Evolutionary conservation across 2,888 invertebrate genomes (phyloP).

Genomic region (Digitonthophagus gazella): DNA sequence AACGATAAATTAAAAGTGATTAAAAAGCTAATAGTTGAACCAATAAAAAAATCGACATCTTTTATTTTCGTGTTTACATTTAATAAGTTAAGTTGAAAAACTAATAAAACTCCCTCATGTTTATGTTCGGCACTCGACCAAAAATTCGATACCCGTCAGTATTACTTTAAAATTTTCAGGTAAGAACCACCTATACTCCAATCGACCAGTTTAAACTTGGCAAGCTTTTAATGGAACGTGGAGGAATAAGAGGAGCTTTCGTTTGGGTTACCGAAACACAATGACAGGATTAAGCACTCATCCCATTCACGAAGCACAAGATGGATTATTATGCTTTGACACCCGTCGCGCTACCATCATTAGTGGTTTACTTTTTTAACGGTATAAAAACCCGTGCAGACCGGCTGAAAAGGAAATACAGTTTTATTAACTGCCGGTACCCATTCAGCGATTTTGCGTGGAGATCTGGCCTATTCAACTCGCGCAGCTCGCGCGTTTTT

Average conservation of each 20-base stretch:
- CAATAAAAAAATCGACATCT: neutral
- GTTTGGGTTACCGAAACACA: slow-evolving; percentile 36
- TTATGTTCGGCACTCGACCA: slow-evolving; percentile 38
- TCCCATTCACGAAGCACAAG: slow-evolving; percentile 48
- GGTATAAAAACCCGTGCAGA: slow-evolving; percentile 25
- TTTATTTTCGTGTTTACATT: slow-evolving; percentile 31
- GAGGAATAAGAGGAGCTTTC: slow-evolving; percentile 9
- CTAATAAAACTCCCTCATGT: slow-evolving; percentile 37
- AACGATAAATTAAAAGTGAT: slow-evolving; percentile 10
- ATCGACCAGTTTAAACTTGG: slow-evolving; percentile 32
- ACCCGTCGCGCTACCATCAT: slow-evolving; percentile 41
- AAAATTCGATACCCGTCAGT: slow-evolving; percentile 41
- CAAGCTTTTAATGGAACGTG: slow-evolving; percentile 17
- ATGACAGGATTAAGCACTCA: slow-evolving; percentile 51
- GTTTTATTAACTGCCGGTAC: slow-evolving; percentile 24
- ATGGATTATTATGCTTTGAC: slow-evolving; percentile 49
- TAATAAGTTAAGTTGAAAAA: slow-evolving; percentile 33
- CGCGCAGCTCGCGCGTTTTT: slow-evolving; percentile 3
- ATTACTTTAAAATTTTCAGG: slow-evolving; percentile 41
- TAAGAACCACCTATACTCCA: slow-evolving; percentile 29
- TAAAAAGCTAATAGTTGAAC: slow-evolving; percentile 12
- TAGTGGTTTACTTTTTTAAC: slow-evolving; percentile 39
- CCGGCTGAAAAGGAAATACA: slow-evolving; percentile 25
- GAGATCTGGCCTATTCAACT: neutral
- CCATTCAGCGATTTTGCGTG: slow-evolving; percentile 10